These are phyloP conservation scores for Gadopsis bispinosus DNA, from an alignment of 2,797 vertebrate species.

Conservation along the genomic window DNA sequence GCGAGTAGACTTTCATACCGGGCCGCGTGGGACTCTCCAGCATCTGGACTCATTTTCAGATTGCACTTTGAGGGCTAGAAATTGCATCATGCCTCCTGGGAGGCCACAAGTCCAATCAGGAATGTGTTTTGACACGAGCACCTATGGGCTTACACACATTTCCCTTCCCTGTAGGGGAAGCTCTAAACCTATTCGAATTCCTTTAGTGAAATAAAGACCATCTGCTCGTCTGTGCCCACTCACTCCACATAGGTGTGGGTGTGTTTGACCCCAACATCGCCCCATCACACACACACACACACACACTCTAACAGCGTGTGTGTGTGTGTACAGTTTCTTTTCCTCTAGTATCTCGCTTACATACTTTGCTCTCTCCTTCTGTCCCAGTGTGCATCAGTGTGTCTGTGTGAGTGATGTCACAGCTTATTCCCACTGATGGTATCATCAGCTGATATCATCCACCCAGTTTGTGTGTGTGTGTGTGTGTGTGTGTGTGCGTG, in stretches of 20 bases:
- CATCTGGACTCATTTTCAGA: slow-evolving; percentile 64
- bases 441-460: slow-evolving; percentile 67
- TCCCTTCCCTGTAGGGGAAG: slow-evolving; percentile 9
- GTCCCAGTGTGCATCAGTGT: slow-evolving; percentile 43
- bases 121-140: slow-evolving; percentile 31
- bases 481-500: slow-evolving; percentile 34
- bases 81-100: slow-evolving; percentile 41
- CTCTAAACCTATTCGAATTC: slow-evolving; percentile 17
- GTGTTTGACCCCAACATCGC: slow-evolving; percentile 52
- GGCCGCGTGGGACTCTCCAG: background rate
- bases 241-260: slow-evolving; percentile 7
- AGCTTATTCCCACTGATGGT: slow-evolving; percentile 53
- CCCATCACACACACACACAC: too few relatives aligned
- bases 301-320: background rate
- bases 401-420: slow-evolving; percentile 66
- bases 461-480: slow-evolving; percentile 35
- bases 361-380: background rate
- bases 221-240: slow-evolving; percentile 68
- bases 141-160: slow-evolving; percentile 20
- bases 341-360: background rate
- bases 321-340: background rate
- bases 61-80: slow-evolving; percentile 31
- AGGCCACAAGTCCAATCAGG: background rate
- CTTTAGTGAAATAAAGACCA: slow-evolving; percentile 49
- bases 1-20: background rate